Conservation (phyloP, 2,797 vertebrate genomes). For the Semotilus atromaculatus region DNA sequence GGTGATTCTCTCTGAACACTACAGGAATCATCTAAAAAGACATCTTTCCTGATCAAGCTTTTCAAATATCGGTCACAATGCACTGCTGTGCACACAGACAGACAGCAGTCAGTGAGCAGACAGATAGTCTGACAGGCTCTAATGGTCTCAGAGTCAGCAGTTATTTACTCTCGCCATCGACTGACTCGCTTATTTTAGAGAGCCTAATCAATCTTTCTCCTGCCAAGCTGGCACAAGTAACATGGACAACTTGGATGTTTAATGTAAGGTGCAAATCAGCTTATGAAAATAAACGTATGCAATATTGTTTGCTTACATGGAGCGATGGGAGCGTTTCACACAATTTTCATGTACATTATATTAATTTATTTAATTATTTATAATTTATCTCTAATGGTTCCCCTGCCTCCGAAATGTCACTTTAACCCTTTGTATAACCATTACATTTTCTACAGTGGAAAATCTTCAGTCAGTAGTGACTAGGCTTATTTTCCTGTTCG, state of each 20-base stretch:
- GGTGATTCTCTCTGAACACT: slow-evolving; percentile 4
- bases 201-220: slow-evolving; percentile 49
- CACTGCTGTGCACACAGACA: slow-evolving; percentile 51
- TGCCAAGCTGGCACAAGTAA: slow-evolving; percentile 11
- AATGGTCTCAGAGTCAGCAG: slow-evolving; percentile 41
- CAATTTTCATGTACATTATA: background rate
- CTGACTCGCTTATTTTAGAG: slow-evolving; percentile 53
- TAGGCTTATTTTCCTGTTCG: slow-evolving; percentile 21
- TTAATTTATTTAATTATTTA: background rate
- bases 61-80: slow-evolving; percentile 44
- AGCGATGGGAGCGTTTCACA: background rate
- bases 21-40: slow-evolving; percentile 49
- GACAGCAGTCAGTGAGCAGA: slow-evolving; percentile 27
- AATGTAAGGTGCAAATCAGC: background rate
- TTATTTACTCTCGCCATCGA: slow-evolving; percentile 48
- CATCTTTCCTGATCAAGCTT: slow-evolving; percentile 54
- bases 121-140: slow-evolving; percentile 39
- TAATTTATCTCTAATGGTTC: background rate
- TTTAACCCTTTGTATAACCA: background rate
- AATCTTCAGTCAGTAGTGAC: slow-evolving; percentile 1
- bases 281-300: background rate
- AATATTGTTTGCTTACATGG: background rate
- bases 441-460: slow-evolving; percentile 12
- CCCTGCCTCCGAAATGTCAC: background rate
- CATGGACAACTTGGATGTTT: slow-evolving; percentile 11